phyloP scores from a whole-genome alignment of 2,888 invertebrate species.

The Zygogramma bicolorata region DNA sequence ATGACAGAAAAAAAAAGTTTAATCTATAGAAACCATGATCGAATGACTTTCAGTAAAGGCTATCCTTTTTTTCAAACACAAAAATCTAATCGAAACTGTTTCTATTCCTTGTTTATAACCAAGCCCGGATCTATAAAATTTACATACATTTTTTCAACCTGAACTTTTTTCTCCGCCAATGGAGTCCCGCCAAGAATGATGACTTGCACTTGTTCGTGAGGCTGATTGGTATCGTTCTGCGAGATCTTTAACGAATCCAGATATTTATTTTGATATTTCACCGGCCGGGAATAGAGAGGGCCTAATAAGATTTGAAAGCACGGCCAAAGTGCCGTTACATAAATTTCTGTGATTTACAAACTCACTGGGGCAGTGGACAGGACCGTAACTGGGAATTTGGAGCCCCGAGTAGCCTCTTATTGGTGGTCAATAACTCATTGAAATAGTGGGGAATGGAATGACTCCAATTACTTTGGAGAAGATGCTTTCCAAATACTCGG shows the following conservation, averaged over 20 bases:
- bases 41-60: too few species aligned
- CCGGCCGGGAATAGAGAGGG: constrained; percentile 24
- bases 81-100: background rate
- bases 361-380: too few species aligned
- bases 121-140: background rate
- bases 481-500: too few species aligned
- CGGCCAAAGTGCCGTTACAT: constrained; percentile 35
- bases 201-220: constrained; percentile 49
- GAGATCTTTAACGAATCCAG: constrained; percentile 52
- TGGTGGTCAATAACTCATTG: too few species aligned
- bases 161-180: constrained; percentile 15
- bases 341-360: constrained; percentile 42
- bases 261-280: constrained; percentile 53
- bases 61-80: too few species aligned
- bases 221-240: constrained; percentile 51
- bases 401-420: too few species aligned
- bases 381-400: too few species aligned
- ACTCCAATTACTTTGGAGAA: too few species aligned
- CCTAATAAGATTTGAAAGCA: constrained; percentile 27
- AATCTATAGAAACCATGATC: too few species aligned
- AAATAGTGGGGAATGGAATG: too few species aligned
- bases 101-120: background rate
- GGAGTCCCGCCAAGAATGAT: constrained; percentile 31
- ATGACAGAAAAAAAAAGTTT: too few species aligned
- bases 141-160: background rate